Conservation (phyloP, 2,888 invertebrate genomes). For the Philereme transversata region DNA sequence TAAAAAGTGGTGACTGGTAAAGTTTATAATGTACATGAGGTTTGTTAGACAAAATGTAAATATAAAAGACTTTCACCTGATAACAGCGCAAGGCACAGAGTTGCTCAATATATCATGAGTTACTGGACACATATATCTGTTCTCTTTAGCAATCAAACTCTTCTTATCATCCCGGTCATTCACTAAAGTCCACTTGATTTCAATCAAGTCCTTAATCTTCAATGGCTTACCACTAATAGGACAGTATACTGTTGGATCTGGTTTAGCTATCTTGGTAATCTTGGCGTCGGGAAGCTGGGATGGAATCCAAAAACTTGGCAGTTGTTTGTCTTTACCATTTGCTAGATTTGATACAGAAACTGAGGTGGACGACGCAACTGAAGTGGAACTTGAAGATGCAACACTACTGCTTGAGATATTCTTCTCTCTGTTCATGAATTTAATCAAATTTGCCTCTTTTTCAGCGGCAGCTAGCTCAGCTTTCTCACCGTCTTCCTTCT, state of each 20-base stretch:
- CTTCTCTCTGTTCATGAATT: constrained; percentile 93
- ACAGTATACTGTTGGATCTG: constrained; percentile 71
- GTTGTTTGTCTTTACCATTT: constrained; percentile 89
- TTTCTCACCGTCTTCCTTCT: constrained; percentile 88
- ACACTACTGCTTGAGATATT: constrained; percentile 85
- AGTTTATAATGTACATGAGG: too few species aligned
- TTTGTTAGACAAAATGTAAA: too few species aligned
- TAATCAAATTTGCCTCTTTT: constrained; percentile 88
- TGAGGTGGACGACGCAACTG: constrained; percentile 46
- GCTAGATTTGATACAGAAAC: constrained; percentile 91
- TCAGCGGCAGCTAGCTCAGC: constrained; percentile 89
- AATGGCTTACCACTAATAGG: constrained; percentile 87
- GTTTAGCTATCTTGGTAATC: constrained; percentile 79
- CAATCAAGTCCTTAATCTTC: constrained; percentile 95
- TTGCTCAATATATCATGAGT: constrained; percentile 98
- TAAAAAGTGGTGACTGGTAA: too few species aligned
- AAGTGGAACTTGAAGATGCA: constrained; percentile 31
- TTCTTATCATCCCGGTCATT: constrained; percentile 94
- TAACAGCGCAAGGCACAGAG: constrained; percentile 96
- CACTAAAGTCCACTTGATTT: constrained; percentile 95
- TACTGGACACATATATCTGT: constrained; percentile 98
- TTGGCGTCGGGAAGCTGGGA: constrained; percentile 95
- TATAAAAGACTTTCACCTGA: constrained; percentile 76
- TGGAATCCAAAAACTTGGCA: constrained; percentile 99
- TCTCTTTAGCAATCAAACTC: constrained; percentile 93